Conservation (phyloP, 2,888 invertebrate species). For the Spodoptera picta region DNA sequence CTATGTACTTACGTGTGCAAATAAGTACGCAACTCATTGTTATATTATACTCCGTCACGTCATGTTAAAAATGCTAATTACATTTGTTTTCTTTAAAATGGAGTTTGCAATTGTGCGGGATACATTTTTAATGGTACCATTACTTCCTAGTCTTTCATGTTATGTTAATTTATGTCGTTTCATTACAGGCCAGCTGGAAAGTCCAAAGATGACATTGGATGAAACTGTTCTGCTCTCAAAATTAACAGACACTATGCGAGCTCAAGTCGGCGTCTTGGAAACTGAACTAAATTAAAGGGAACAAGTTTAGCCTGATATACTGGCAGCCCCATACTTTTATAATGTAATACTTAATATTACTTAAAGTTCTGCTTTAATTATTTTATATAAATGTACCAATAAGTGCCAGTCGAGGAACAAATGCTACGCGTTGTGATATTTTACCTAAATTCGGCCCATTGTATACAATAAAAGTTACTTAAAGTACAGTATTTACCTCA, state of each 20-base stretch:
- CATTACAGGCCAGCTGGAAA: slow-evolving; percentile 90
- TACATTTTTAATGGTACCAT: slow-evolving; percentile 10
- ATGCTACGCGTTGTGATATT: slow-evolving; percentile 62
- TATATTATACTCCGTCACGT: slow-evolving; percentile 16
- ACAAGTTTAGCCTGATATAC: slow-evolving; percentile 38
- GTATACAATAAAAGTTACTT: slow-evolving; percentile 57
- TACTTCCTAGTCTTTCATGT: slow-evolving; percentile 14
- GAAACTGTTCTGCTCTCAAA: slow-evolving; percentile 92
- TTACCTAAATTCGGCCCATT: slow-evolving; percentile 54
- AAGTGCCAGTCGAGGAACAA: slow-evolving; percentile 68
- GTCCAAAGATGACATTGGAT: slow-evolving; percentile 90
- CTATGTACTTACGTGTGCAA: slow-evolving; percentile 24
- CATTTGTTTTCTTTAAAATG: slow-evolving; percentile 17
- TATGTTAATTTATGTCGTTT: slow-evolving; percentile 16
- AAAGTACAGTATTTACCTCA: slow-evolving; percentile 83
- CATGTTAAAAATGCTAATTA: slow-evolving; percentile 36
- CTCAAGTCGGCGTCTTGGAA: slow-evolving; percentile 90
- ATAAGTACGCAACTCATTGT: slow-evolving; percentile 34
- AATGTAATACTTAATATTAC: slow-evolving; percentile 38
- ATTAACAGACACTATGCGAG: slow-evolving; percentile 92
- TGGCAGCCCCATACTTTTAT: slow-evolving; percentile 40
- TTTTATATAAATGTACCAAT: slow-evolving; percentile 52
- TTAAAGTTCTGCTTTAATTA: slow-evolving; percentile 61
- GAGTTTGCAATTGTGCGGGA: slow-evolving; percentile 19
- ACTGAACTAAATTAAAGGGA: slow-evolving; percentile 54